Percentiles rank a stretch among this genome's conserved stretches.
These are phyloP conservation scores for Grapholita molesta DNA, from an alignment of 1,140 invertebrate species.

Conservation along the genomic window DNA sequence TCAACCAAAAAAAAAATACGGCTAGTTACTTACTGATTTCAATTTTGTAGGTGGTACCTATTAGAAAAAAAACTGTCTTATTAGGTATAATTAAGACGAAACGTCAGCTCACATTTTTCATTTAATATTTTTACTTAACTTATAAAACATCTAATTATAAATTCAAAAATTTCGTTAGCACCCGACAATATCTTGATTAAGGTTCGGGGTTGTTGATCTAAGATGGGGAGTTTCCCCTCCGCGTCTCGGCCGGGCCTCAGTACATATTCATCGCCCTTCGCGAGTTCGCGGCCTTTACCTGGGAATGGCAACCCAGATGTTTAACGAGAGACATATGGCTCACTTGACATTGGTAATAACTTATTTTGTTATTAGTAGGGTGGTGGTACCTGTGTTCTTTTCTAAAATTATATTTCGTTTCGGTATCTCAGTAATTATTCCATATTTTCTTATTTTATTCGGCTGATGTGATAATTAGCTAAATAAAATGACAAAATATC, in stretches of 20 bases:
- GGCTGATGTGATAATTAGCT: too few relatives aligned
- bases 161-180: constrained; percentile 37
- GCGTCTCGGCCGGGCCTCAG: constrained; percentile 41
- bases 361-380: constrained; percentile 20
- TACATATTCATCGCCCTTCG: constrained; percentile 62
- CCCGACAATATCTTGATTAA: constrained; percentile 62
- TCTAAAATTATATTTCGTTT: too few relatives aligned
- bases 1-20: not conserved
- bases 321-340: constrained; percentile 17
- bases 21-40: not conserved
- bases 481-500: too few relatives aligned
- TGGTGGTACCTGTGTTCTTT: not conserved
- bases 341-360: constrained; percentile 22
- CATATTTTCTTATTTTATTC: too few relatives aligned
- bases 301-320: constrained; percentile 53
- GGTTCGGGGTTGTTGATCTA: constrained; percentile 68
- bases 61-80: too few relatives aligned
- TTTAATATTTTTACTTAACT: not conserved
- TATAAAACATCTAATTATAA: constrained; percentile 42
- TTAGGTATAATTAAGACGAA: not conserved
- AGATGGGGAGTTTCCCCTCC: constrained; percentile 25
- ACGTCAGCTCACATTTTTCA: not conserved
- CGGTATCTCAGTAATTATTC: too few relatives aligned
- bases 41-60: not conserved
- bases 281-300: constrained; percentile 63